Evolutionary conservation across 2,113 vertebrate genomes (phyloP), one percentile per base, ranked within the genome.

Genomic region (Anhinga anhinga): DNA sequence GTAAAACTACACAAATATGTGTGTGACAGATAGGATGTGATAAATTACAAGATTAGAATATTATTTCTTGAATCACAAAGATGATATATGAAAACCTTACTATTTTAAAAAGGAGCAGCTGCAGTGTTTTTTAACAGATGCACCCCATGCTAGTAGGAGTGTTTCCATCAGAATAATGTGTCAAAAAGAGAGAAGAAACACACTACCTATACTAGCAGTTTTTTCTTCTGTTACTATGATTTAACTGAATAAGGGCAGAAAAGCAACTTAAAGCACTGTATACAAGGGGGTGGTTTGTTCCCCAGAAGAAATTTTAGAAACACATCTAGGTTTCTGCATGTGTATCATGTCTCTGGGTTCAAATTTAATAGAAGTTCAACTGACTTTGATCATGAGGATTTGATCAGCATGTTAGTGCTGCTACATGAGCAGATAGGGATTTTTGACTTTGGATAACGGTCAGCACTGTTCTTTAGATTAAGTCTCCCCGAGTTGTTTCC

Each of bases 201-300:
- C 5, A 3, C 40, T 72, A 22, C 23, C 18, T 86, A 20, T 61
- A 34, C 40, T 59, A 70, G 10, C 5, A 72, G 1, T 23, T 36
- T 66, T 85, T 49, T 74, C 49, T 70, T 77, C 29, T 80, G 2
- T 77, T 88, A 61, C 21, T 89, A 26, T 11, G 13, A 71, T 71
- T 83, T 88, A 76, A 14, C 45, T 52, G 19, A 76, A 30, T 38
- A 72, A 59, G 9, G 29, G 6, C 15, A 81, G 23, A 81, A 94
- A 86, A 72, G 3, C 11, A 63, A 47, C 30, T 47, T 72, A 26
- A n/a, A 81, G 10, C 4, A n/a, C 25, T 63, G 6, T 27, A 47
- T 23, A 18, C 0, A 0, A 7, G 8, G 50, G 12, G 4, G 11
- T 77, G 12, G 1, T 42, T 88, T 80, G 1, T n/a, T 80, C 26